Conservation (phyloP, 2,113 vertebrate species). For the Xenotilapia leptura region DNA sequence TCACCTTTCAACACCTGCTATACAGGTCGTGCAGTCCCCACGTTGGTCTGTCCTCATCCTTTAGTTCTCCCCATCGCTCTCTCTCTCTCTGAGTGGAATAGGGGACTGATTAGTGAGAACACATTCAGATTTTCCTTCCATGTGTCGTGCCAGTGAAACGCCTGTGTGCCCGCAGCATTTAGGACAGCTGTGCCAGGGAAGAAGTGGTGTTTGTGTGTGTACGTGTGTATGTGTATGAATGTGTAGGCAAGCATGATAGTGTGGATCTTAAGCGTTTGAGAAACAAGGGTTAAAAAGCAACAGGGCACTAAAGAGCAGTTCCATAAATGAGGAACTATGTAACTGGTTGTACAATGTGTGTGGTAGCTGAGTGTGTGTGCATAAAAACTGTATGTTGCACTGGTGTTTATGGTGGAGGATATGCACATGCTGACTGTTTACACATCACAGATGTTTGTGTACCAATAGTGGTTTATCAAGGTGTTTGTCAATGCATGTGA, state of each 20-base stretch:
- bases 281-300: conserved; percentile 25
- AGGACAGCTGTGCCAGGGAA: conserved; percentile 68
- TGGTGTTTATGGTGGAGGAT: not conserved
- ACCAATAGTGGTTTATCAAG: conserved; percentile 28
- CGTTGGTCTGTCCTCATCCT: conserved; percentile 1
- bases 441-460: conserved; percentile 34
- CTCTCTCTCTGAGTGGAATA: conserved; percentile 60
- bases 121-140: conserved; percentile 81
- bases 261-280: conserved; percentile 13
- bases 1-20: conserved; percentile 57
- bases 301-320: conserved; percentile 27
- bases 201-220: conserved; percentile 53
- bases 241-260: not conserved
- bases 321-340: not conserved
- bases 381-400: not conserved
- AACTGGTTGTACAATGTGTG: conserved; percentile 16
- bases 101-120: conserved; percentile 74
- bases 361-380: not conserved
- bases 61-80: conserved; percentile 20
- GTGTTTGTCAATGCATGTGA: conserved; percentile 39
- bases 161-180: conserved; percentile 68
- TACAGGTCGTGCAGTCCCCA: conserved; percentile 19
- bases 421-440: not conserved
- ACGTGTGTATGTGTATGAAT: conserved; percentile 7
- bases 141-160: conserved; percentile 72